A percentile compares a stretch with the other conserved stretches of the same genome.
Evolutionary conservation across 1,140 invertebrate species (phyloP).

Genomic region (Drosophila murphyi): DNA sequence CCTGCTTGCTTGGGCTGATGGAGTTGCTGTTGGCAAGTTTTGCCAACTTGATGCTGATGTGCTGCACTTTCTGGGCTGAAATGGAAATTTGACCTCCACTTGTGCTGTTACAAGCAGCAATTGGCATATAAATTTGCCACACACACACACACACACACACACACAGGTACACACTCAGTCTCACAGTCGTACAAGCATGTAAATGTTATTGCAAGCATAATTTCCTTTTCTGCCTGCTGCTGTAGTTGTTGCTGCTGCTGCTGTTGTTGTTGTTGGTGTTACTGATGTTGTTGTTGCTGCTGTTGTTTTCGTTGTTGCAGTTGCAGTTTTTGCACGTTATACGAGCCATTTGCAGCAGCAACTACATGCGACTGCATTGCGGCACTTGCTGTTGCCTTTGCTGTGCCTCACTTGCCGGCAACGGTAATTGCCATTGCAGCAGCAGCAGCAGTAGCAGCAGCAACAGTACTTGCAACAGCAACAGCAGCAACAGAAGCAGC

Average conservation of each 20-base stretch:
- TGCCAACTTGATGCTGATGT: slow-evolving; percentile 30
- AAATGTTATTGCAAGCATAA: slow-evolving; percentile 82
- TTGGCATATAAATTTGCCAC: slow-evolving; percentile 69
- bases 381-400: slow-evolving; percentile 50
- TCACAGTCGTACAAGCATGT: slow-evolving; percentile 49
- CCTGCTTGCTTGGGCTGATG: neutral
- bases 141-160: slow-evolving; percentile 40
- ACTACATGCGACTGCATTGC: slow-evolving; percentile 79
- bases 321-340: slow-evolving; percentile 81
- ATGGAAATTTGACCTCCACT: slow-evolving; percentile 66
- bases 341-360: slow-evolving; percentile 78
- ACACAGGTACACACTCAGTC: slow-evolving; percentile 18
- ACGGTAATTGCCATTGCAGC: slow-evolving; percentile 69
- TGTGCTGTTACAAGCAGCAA: slow-evolving; percentile 50
- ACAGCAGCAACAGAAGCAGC: neutral
- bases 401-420: slow-evolving; percentile 13
- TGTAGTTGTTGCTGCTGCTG: slow-evolving; percentile 21
- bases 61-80: slow-evolving; percentile 41
- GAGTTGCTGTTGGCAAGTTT: slow-evolving; percentile 12
- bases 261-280: slow-evolving; percentile 50
- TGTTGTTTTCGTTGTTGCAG: slow-evolving; percentile 54
- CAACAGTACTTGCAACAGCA: neutral
- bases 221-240: slow-evolving; percentile 54
- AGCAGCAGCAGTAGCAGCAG: too few relatives aligned
- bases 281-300: slow-evolving; percentile 42